phyloP scores from a whole-genome alignment of 2,888 invertebrate genomes.

The Zygogramma bicolorata region DNA sequence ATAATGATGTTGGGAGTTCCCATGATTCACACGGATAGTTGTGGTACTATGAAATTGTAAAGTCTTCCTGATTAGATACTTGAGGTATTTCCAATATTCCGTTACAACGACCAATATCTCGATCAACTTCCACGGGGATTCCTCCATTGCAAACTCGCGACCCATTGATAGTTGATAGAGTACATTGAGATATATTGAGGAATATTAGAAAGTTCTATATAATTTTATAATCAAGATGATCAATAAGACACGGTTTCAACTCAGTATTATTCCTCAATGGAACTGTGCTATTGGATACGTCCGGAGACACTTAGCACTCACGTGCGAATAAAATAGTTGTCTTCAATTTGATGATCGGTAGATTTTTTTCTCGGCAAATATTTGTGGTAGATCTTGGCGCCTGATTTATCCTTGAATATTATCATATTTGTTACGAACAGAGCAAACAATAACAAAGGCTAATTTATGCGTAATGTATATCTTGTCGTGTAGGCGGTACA shows the following conservation, averaged over 20 bases:
- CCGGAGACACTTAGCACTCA: neutral
- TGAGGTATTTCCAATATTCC: too few relatives aligned
- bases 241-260: neutral
- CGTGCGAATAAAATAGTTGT: neutral
- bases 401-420: conserved; percentile 36
- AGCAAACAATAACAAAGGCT: conserved; percentile 24
- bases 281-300: neutral
- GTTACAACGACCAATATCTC: neutral
- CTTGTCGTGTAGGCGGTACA: neutral
- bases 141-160: neutral
- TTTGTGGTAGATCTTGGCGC: conserved; percentile 42
- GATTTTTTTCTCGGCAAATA: conserved; percentile 31
- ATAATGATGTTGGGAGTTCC: too few relatives aligned
- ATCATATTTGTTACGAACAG: conserved; percentile 25
- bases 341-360: neutral
- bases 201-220: neutral
- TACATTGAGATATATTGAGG: neutral
- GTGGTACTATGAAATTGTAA: too few relatives aligned
- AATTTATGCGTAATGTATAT: conserved; percentile 4
- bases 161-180: neutral
- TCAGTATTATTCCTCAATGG: neutral
- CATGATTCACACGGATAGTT: too few relatives aligned
- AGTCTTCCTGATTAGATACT: too few relatives aligned
- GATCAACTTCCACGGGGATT: neutral
- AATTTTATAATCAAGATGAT: neutral